Evolutionary conservation across 2,797 vertebrate species (phyloP).

Genomic region (Halcyon leucocephala): DNA sequence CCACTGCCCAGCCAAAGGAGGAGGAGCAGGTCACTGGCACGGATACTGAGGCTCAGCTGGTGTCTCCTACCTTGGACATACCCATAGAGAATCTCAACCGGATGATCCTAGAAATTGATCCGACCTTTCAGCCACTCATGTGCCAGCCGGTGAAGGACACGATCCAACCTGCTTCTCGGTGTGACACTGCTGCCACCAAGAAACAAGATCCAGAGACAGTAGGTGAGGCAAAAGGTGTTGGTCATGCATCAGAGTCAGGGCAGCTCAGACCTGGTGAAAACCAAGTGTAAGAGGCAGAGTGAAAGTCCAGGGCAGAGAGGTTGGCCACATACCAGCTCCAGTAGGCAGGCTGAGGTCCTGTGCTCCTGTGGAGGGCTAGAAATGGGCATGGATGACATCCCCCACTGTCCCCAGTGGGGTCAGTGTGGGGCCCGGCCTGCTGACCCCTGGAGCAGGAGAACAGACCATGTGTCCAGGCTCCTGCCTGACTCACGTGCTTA

Average conservation of each 20-base stretch:
- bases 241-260: fast-evolving
- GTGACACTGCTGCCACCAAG: background rate
- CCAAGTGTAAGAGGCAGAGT: background rate
- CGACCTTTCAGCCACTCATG: constrained; percentile 84
- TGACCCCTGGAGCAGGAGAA: background rate
- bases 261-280: background rate
- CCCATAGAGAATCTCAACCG: constrained; percentile 88
- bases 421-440: fast-evolving
- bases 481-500: fast-evolving
- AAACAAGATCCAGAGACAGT: constrained; percentile 50
- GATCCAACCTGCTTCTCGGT: background rate
- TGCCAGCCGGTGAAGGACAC: background rate
- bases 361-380: background rate
- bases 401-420: background rate
- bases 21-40: background rate
- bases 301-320: background rate
- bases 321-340: fast-evolving
- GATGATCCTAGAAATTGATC: constrained; percentile 91
- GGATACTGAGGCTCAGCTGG: background rate
- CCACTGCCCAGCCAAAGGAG: fast-evolving
- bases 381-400: background rate
- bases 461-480: background rate
- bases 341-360: background rate
- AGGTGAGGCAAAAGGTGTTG: constrained; percentile 69
- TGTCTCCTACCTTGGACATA: constrained; percentile 81